phyloP scores from a whole-genome alignment of 2,888 invertebrate genomes.

The Tortrix viridana region DNA sequence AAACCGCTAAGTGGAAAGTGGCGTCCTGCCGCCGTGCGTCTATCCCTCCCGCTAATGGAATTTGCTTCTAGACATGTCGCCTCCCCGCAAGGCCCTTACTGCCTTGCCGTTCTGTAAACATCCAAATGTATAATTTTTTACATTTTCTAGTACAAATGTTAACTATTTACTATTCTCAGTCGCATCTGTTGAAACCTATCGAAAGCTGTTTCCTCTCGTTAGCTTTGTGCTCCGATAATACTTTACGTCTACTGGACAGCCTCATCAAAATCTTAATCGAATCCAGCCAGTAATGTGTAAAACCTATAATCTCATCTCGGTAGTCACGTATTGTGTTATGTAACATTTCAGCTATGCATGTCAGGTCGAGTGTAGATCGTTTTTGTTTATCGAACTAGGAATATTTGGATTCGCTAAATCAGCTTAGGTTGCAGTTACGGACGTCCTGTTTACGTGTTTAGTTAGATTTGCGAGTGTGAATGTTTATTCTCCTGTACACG shows the following conservation, averaged over 20 bases:
- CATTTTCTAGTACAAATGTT: conserved; percentile 16
- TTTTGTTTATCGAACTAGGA: not conserved
- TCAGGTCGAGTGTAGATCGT: not conserved
- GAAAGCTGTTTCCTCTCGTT: too few species aligned
- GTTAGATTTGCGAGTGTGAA: not conserved
- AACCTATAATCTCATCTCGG: not conserved
- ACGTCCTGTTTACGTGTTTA: not conserved
- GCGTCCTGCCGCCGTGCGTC: conserved; percentile 49
- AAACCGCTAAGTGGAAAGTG: conserved; percentile 61
- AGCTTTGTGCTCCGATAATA: too few species aligned
- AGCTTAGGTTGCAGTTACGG: not conserved
- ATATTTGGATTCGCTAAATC: not conserved
- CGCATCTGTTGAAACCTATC: too few species aligned
- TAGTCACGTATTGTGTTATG: not conserved
- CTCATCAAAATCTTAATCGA: too few species aligned
- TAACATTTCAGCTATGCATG: not conserved
- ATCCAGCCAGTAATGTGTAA: too few species aligned
- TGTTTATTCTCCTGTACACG: not conserved
- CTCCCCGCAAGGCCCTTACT: conserved; percentile 45
- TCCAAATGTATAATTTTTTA: conserved; percentile 13
- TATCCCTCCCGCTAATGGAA: conserved; percentile 59
- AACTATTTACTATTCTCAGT: conserved; percentile 1
- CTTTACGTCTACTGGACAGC: too few species aligned
- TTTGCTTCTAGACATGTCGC: conserved; percentile 55
- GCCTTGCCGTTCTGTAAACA: conserved; percentile 37